Percentiles rank a stretch among this genome's conserved stretches.
phyloP scores from a whole-genome alignment of 2,797 vertebrate genomes.

The Pristis pectinata region DNA sequence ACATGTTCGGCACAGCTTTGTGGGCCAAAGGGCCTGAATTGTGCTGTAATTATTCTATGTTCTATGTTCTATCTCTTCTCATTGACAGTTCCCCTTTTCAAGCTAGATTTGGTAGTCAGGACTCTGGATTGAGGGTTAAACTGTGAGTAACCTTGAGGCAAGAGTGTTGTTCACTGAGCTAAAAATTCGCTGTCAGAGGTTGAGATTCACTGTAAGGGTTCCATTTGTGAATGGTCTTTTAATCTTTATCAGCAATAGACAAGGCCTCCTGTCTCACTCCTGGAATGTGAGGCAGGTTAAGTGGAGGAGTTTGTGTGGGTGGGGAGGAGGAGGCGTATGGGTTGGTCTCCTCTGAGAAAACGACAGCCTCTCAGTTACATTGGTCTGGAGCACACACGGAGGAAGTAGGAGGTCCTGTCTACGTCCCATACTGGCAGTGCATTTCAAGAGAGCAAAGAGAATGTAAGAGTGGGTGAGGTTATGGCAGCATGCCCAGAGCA shows the following conservation, averaged over 20 bases:
- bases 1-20: too few relatives aligned
- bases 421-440: not conserved
- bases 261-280: too few relatives aligned
- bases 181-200: not conserved
- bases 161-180: not conserved
- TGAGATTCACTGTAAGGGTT: not conserved
- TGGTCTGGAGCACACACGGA: not conserved
- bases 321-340: not conserved
- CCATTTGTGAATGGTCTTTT: not conserved
- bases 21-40: too few relatives aligned
- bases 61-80: too few relatives aligned
- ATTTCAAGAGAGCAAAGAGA: not conserved
- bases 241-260: not conserved
- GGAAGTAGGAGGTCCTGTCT: not conserved
- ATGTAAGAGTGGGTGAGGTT: constrained; percentile 24
- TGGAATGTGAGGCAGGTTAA: not conserved
- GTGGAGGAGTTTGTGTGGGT: not conserved
- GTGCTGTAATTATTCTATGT: too few relatives aligned
- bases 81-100: not conserved
- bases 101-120: not conserved
- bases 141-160: too few relatives aligned
- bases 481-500: not conserved
- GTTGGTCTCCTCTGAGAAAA: not conserved
- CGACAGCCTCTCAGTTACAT: not conserved
- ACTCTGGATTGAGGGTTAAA: too few relatives aligned